Percentiles rank a stretch among this genome's conserved stretches.
These are phyloP conservation scores for Lissonota sp. DNA, from an alignment of 2,888 invertebrate species.

Conservation along the genomic window DNA sequence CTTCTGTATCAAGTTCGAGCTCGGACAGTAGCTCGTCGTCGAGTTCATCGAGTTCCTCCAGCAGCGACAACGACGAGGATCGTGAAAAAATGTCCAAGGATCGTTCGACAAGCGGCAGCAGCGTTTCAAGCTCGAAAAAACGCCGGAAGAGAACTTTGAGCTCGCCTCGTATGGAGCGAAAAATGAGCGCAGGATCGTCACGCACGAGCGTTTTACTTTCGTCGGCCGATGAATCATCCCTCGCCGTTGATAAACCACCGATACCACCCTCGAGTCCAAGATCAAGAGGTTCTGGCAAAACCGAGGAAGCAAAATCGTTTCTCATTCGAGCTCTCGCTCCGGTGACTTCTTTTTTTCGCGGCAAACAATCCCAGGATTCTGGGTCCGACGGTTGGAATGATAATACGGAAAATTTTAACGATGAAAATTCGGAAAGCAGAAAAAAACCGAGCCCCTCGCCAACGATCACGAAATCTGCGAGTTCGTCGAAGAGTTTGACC, in stretches of 20 bases:
- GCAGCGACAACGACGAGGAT: conserved; percentile 78
- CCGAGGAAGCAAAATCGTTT: conserved; percentile 89
- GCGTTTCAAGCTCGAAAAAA: conserved; percentile 53
- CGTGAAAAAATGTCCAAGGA: conserved; percentile 64
- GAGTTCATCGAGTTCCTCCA: conserved; percentile 82
- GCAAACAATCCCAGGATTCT: conserved; percentile 83
- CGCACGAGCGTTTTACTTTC: conserved; percentile 85
- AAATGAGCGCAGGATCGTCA: conserved; percentile 82
- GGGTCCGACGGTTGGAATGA: conserved; percentile 56
- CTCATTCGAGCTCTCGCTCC: conserved; percentile 90
- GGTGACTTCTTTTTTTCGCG: conserved; percentile 88
- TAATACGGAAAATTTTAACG: conserved; percentile 62
- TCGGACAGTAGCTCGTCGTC: conserved; percentile 76
- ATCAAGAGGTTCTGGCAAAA: conserved; percentile 81
- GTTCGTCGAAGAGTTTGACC: conserved; percentile 71
- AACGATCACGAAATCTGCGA: conserved; percentile 69
- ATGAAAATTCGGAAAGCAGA: conserved; percentile 68
- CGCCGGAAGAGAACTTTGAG: conserved; percentile 68
- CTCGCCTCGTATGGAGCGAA: conserved; percentile 71
- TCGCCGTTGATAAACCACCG: conserved; percentile 85
- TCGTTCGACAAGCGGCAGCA: conserved; percentile 35
- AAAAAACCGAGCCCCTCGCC: conserved; percentile 68
- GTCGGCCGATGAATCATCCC: conserved; percentile 86
- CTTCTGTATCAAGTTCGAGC: conserved; percentile 64
- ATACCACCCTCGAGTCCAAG: conserved; percentile 85